Evolutionary conservation across 2,888 invertebrate genomes (phyloP), one percentile per base, ranked within the genome.

Genomic region (Agonopterix arenella): DNA sequence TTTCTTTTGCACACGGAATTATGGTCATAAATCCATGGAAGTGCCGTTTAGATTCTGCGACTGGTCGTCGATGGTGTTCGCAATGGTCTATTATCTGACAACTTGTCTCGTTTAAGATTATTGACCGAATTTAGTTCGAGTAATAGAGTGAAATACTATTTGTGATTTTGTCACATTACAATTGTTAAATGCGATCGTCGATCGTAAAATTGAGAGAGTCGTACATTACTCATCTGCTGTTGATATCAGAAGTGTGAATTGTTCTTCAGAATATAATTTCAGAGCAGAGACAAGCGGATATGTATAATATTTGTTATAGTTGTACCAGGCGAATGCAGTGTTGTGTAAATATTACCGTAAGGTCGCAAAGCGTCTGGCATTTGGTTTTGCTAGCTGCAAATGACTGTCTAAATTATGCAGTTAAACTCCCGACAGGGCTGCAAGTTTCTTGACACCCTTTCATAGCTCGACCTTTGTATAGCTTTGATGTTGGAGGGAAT

Each of bases 1-100:
- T 84, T 85, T 85, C 80, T 86, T 84, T 85, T 80, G 79, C 78
- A 78, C 71, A 68, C 71, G 68, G 79, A 77, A 84, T 86, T 85
- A 84, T 81, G 75, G 82, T 70, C 61, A 86, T 88, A 88, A 88
- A 88, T 88, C 75, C 75, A 66, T 66, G 60, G 61, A 62, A 65
- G 66, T 64, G 60, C 65, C 67, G 66, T 77, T 79, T 79, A 76
- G 68, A 78, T 64, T 57, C 55, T 59, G 62, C 75, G 71, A 73
- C 62, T 68, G 55, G 58, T 53, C 50, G 51, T 55, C 56, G 58
- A 62, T 58, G 56, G 53, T 54, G 56, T 60, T 56, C 53, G 54
- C 47, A 49, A 51, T 47, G 51, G 51, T 51, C 49, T 47, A 47
- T 54, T 49, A 52, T 49, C 52, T 43, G 51, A 50, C 51, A 47